phyloP scores from a whole-genome alignment of 1,140 invertebrate genomes.

The Oncopeltus fasciatus region DNA sequence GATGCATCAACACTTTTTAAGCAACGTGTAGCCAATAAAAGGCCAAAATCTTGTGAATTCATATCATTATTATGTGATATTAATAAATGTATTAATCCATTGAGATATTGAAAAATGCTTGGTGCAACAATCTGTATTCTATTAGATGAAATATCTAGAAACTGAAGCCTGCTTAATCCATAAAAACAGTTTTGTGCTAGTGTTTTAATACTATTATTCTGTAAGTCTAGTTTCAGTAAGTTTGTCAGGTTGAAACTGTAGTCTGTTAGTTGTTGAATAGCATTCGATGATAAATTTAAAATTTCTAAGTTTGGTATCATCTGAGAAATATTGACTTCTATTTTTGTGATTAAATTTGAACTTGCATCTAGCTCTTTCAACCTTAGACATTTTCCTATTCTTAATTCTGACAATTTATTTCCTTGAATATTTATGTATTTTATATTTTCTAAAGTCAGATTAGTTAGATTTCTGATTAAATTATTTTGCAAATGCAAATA shows the following conservation, averaged over 20 bases:
- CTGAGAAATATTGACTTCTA: neutral
- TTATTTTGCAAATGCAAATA: slow-evolving; percentile 14
- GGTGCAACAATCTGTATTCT: slow-evolving; percentile 30
- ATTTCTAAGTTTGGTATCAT: slow-evolving; percentile 20
- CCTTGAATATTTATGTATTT: slow-evolving; percentile 11
- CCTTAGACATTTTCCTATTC: slow-evolving; percentile 1
- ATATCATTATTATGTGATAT: slow-evolving; percentile 27
- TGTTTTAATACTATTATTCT: slow-evolving; percentile 43
- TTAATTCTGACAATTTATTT: slow-evolving; percentile 10
- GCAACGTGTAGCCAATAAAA: slow-evolving; percentile 32
- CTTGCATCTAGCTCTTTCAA: slow-evolving; percentile 12
- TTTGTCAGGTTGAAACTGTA: slow-evolving; percentile 33
- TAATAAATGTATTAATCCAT: slow-evolving; percentile 52
- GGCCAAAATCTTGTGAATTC: slow-evolving; percentile 19
- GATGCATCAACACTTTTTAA: slow-evolving; percentile 71
- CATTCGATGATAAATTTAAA: slow-evolving; percentile 35
- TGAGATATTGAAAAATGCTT: slow-evolving; percentile 34
- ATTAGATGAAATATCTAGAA: slow-evolving; percentile 34
- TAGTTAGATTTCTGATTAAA: neutral
- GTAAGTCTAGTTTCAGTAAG: slow-evolving; percentile 42
- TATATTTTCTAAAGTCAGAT: slow-evolving; percentile 6
- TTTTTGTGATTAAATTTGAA: slow-evolving; percentile 5
- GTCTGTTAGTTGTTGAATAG: slow-evolving; percentile 32
- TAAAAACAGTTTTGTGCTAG: slow-evolving; percentile 41
- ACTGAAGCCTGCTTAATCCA: slow-evolving; percentile 44